Conservation (phyloP, 2,113 vertebrate species). For the Crotalus tigris region DNA sequence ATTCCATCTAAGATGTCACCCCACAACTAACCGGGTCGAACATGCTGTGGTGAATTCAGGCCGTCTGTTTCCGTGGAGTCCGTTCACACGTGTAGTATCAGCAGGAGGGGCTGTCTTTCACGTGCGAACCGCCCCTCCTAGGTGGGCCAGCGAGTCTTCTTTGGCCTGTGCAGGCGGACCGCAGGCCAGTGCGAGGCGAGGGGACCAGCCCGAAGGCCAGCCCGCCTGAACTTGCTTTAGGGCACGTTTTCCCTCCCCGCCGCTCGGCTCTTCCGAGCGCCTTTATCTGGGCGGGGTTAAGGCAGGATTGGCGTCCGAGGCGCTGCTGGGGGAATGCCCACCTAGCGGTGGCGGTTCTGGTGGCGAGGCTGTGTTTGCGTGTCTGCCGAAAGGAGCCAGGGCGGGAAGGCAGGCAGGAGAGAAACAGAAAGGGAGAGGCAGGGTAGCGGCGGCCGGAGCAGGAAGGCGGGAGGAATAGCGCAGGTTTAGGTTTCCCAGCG, state of each 20-base stretch:
- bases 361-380: neutral
- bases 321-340: neutral
- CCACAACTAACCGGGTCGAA: neutral
- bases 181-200: neutral
- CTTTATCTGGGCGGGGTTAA: neutral
- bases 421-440: constrained; percentile 40
- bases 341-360: neutral
- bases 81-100: neutral
- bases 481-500: constrained; percentile 81
- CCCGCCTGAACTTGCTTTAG: constrained; percentile 5
- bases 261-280: neutral
- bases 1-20: neutral
- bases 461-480: constrained; percentile 69
- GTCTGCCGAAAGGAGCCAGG: constrained; percentile 24
- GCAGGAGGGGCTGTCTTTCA: neutral
- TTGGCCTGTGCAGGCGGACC: neutral
- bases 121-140: neutral
- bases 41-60: neutral
- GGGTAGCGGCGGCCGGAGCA: constrained; percentile 23
- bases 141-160: neutral
- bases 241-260: neutral
- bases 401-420: constrained; percentile 46
- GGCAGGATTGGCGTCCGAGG: neutral
- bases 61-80: neutral
- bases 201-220: neutral